Evolutionary conservation across 2,113 vertebrate genomes (phyloP).

Genomic region (Oceanodroma tethys): DNA sequence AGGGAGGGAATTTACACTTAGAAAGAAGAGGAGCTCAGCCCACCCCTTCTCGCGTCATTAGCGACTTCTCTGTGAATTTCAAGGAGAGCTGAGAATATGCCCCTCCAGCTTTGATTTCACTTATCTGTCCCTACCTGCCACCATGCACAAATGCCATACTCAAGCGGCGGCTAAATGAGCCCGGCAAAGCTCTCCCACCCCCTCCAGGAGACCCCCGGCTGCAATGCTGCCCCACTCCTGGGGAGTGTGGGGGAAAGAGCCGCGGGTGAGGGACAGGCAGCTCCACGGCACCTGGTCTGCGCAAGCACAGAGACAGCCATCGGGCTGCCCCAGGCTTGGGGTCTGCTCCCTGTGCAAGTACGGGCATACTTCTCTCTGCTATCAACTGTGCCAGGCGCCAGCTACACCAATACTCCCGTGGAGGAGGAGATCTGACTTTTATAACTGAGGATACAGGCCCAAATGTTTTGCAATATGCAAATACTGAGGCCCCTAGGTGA

Average conservation of each 20-base stretch:
- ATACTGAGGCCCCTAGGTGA: neutral
- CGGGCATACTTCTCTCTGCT: neutral
- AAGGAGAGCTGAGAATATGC: neutral
- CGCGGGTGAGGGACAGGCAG: neutral
- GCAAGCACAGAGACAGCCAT: neutral
- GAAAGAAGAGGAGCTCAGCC: neutral
- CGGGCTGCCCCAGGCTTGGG: neutral
- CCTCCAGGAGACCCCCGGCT: neutral
- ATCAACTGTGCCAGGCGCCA: neutral
- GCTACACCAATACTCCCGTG: neutral
- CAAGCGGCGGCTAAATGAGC: neutral
- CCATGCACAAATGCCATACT: neutral
- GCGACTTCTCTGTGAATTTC: neutral
- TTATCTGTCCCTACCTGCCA: neutral
- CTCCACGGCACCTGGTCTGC: neutral
- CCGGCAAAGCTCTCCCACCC: neutral
- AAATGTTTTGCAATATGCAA: neutral
- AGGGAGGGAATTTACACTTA: neutral
- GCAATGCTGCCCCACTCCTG: neutral
- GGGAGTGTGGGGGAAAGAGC: neutral
- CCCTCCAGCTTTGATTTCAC: slow-evolving; percentile 2
- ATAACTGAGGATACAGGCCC: neutral
- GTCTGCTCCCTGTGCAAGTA: neutral
- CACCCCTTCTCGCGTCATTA: neutral
- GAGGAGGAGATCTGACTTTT: neutral